Evolutionary conservation across 2,888 invertebrate genomes (phyloP).

Genomic region (Thereva nobilitata): DNA sequence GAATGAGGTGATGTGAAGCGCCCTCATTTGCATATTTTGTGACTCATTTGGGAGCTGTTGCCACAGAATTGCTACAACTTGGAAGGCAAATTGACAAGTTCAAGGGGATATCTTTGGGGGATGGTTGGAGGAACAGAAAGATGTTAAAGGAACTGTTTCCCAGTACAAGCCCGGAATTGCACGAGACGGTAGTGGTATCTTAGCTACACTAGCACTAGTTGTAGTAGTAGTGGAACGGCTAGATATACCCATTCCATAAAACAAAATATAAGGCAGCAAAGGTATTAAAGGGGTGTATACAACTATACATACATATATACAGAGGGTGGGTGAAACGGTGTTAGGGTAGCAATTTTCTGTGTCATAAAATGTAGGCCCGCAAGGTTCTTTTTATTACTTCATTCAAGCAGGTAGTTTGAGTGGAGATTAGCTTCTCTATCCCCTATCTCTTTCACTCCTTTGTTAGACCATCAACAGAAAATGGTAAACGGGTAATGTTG

Average conservation of each 20-base stretch:
- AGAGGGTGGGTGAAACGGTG: conserved; percentile 1
- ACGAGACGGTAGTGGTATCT: too few relatives aligned
- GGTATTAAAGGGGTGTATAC: too few relatives aligned
- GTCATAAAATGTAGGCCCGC: conserved; percentile 29
- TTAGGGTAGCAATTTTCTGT: conserved; percentile 34
- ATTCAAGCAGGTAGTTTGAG: conserved; percentile 28
- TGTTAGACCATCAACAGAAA: too few relatives aligned
- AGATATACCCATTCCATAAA: too few relatives aligned
- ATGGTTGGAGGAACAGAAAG: background rate
- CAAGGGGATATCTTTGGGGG: conserved; percentile 27
- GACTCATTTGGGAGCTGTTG: conserved; percentile 43
- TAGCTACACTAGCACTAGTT: too few relatives aligned
- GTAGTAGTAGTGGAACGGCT: too few relatives aligned
- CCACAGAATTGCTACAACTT: conserved; percentile 40
- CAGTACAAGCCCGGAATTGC: background rate
- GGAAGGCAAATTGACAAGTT: conserved; percentile 41
- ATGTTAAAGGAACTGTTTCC: conserved; percentile 8
- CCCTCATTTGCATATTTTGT: conserved; percentile 42
- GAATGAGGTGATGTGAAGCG: conserved; percentile 27
- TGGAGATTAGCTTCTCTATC: conserved; percentile 22
- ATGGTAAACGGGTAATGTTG: too few relatives aligned
- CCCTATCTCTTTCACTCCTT: too few relatives aligned
- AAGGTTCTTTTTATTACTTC: conserved; percentile 30
- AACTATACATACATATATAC: too few relatives aligned
- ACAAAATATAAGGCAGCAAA: too few relatives aligned